Base-by-base conservation (phyloP, 2,888 invertebrate genomes). In the Meteorus colon region DNA sequence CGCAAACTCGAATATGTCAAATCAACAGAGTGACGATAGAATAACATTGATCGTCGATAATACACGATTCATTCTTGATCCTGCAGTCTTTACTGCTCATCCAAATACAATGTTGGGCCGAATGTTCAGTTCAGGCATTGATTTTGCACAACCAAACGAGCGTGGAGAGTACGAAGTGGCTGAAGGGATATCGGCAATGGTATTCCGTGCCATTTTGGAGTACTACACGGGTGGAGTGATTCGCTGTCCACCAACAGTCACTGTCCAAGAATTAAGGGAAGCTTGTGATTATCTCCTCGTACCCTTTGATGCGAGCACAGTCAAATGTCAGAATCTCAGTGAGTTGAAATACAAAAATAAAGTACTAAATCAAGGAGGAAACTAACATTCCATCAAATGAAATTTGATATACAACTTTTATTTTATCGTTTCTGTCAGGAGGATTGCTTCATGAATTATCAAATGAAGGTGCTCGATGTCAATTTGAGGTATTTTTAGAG, bases 21-120 rank as follows among this genome's bases (percentile, higher is more conserved):
- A 86, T 89, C 90, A 62, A 84, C 88, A 85, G 75, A 92, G 92
- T 74, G 95, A 95, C 74, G 96, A 96, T 83, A 91, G 96, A 76
- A 95, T 98, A 73, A 97, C 97, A 2, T 92, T 99, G 69, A 95
- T 99, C n/a, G 99, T 99, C 16, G 99, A 99, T 87, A 97, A 96
- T 85, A 98, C 98, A 0, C 92, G 89, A 80, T 98, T 98, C 89
- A 95, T 98, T 65, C 95, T 98, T 29, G 98, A 98, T 90, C 96
- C 97, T 6, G 94, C 96, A 1, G 92, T 98, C 79, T 97, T 99
- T 86, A 95, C 96, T 12, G 96, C 96, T 2, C 97, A 98, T 90
- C 98, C 99, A 0, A 98, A 99, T 88, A 99, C 99, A 0, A 98
- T 99, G 98, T 91, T 99, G 45, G 99, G 99, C n/a, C 94, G 98